These are phyloP conservation scores for Bungarus multicinctus DNA, from an alignment of 2,113 vertebrate genomes.

Conservation along the genomic window DNA sequence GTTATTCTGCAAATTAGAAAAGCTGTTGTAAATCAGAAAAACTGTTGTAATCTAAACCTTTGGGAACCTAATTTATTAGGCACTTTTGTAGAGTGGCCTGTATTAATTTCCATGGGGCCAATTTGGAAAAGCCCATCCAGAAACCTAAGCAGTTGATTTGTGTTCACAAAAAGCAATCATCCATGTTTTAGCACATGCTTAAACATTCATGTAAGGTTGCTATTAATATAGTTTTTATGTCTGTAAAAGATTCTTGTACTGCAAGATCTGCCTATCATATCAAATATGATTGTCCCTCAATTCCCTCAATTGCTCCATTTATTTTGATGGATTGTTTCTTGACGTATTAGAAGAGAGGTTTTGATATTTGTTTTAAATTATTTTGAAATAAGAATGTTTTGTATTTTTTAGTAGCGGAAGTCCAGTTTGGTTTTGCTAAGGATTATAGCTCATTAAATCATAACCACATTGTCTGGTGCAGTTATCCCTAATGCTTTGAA, in stretches of 20 bases:
- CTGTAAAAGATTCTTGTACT: neutral
- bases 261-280: neutral
- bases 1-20: conserved; percentile 30
- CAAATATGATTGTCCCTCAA: neutral
- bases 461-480: neutral
- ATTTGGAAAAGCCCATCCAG: neutral
- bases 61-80: neutral
- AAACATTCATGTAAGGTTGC: neutral
- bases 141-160: neutral
- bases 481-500: neutral
- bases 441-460: neutral
- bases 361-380: neutral
- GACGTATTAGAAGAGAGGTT: neutral
- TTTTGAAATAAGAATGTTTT: neutral
- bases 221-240: neutral
- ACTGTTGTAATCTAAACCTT: neutral
- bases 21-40: neutral
- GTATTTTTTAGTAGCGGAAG: neutral
- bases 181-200: neutral
- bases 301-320: neutral
- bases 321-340: neutral
- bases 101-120: neutral
- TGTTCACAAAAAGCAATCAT: neutral
- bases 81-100: neutral
- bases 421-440: neutral